Base-by-base conservation (phyloP, 2,797 vertebrate species). In the Peromyscus aztecus region DNA sequence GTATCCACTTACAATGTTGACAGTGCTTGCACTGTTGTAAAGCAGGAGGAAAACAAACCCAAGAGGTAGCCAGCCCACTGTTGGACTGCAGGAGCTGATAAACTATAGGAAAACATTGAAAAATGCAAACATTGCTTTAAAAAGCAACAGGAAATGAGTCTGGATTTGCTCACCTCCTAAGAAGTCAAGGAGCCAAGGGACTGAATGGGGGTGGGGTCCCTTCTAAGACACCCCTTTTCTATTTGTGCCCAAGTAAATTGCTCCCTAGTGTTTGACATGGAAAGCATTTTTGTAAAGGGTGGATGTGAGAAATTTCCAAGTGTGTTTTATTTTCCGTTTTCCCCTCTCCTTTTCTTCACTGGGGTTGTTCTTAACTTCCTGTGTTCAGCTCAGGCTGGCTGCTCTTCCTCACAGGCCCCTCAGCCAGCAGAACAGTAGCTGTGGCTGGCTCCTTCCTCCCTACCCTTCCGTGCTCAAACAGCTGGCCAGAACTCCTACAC, bases 401-500 rank as follows among this genome's bases (percentile, higher is more conserved):
- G 0, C 3, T 10, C 9, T 40, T 34, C 4, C 31, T 43, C 0
- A 16, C 63, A 10, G 69, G n/a, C 5, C 29, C 0, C 37, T 75
- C 27, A 21, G 14, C 24, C 3, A 34, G 24, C 55, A 61, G 61
- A 40, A 59, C 19, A 52, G 40, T 61, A 17, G 19, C 31, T 37
- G 24, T 19, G 9, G 46, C 31, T 10, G 0, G 1, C 9, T 55
- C 3, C 16, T 80, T 19, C 40, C 61, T 67, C 4, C 23, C 49
- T 65, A 12, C 13, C 24, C 17, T 8, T 52, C 23, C 34, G 49
- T 0, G 1, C 14, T 40, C 27, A 16, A 1, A 14, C 1, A 23
- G 0, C 9, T 27, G 55, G 13, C 24, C 11, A 16, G 2, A 0
- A 2, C 43, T 16, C 7, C 2, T 40, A 8, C 34, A 6, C 46